Evolutionary conservation across 2,113 vertebrate species (phyloP), one percentile per base, ranked within the genome.

Genomic region (Ellobius talpinus): DNA sequence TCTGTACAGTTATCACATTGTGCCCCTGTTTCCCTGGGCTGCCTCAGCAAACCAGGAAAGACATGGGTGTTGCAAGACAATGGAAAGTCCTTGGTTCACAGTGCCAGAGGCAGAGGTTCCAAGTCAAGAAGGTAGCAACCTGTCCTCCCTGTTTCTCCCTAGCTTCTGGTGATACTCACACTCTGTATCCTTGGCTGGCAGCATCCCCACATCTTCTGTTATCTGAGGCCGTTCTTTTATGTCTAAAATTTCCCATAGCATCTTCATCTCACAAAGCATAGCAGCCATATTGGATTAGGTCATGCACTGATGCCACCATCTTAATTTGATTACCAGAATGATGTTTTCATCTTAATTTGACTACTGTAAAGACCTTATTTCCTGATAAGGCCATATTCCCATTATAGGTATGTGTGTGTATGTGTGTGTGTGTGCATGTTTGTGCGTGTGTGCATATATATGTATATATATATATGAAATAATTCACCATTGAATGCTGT

Each of bases 291-390:
- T 84, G n/a, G 52, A 23, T 77, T 73, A 85, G 52, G 42, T 5
- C 42, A 52, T 31, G 31, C 19, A 8, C 0, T 72, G 19, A 16
- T 70, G 74, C 52, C 81, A 86, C 65, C 42, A 66, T 89, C 52
- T 76, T 61, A 86, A 90, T 61, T 74, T 81, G 50, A 86, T 95
- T 39, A 70, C n/a, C 96, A 58, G 11, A 39, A 77, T 76, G 29
- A 24, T 74, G 74, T 31, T 65, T 92, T 70, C 47, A 58, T 89
- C 45, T 79, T 66, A 86, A 94, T 73, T 84, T 81, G 61, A 86
- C 95, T 39, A 76, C 45, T 91, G 55, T 23, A 42, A 81, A 93
- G 52, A 73, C 9, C 24, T 26, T 92, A 3, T 93, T 96, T 97
- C 45, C 39, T 61, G 86, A 87, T 68, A 76, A 78, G 26, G 29